phyloP scores from a whole-genome alignment of 2,113 vertebrate genomes.

The Mormyrus lacerda region DNA sequence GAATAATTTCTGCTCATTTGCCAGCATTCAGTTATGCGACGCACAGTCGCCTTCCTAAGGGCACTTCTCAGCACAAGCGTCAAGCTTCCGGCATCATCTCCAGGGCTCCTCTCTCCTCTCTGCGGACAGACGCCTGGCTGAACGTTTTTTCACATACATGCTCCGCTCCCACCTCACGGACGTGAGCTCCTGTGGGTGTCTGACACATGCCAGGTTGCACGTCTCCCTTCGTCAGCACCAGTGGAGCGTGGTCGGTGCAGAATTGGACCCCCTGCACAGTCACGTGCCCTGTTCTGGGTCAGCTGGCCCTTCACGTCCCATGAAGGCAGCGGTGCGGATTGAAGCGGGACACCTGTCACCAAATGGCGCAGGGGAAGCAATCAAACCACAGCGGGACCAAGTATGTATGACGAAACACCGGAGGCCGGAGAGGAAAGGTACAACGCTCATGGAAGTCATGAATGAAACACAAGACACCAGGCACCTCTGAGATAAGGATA shows the following conservation, averaged over 20 bases:
- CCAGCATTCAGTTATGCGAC: constrained; percentile 13
- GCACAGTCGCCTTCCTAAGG: constrained; percentile 1
- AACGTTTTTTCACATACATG: not conserved
- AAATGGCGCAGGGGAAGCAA: constrained; percentile 32
- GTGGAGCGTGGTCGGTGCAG: not conserved
- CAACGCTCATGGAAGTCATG: constrained; percentile 3
- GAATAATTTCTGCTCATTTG: constrained; percentile 27
- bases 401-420: constrained; percentile 17
- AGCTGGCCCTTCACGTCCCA: not conserved
- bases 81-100: not conserved
- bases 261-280: not conserved
- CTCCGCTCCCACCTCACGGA: not conserved
- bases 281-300: no score
- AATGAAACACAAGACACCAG: not conserved
- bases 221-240: not conserved
- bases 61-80: constrained; percentile 16
- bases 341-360: constrained; percentile 20
- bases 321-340: constrained; percentile 18
- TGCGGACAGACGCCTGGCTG: not conserved
- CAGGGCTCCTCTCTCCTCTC: not conserved
- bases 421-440: constrained; percentile 8
- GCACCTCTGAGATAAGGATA: constrained; percentile 21
- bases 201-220: not conserved
- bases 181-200: not conserved
- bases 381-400: constrained; percentile 31